Evolutionary conservation across 2,888 invertebrate species (phyloP).

Genomic region (Eugnorisma glareosa): DNA sequence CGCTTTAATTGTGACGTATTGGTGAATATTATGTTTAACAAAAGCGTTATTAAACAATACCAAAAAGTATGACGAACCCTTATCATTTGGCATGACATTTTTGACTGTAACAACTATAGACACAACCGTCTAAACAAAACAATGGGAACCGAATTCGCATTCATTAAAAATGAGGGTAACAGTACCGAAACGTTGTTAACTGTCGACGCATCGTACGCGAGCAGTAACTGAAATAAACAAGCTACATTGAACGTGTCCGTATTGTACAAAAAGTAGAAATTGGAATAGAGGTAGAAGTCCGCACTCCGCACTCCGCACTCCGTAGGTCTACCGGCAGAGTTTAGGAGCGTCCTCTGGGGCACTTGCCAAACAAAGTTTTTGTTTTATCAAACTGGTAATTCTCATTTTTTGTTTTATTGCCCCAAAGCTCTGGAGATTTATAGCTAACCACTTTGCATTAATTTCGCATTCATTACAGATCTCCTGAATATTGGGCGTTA

Average conservation of each 20-base stretch:
- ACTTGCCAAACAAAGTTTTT: slow-evolving; percentile 88
- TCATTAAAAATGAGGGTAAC: slow-evolving; percentile 35
- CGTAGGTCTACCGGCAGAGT: slow-evolving; percentile 69
- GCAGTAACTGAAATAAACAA: slow-evolving; percentile 64
- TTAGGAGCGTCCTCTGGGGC: slow-evolving; percentile 80
- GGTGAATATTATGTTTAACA: slow-evolving; percentile 1
- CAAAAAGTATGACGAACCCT: slow-evolving; percentile 18
- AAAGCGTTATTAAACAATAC: slow-evolving; percentile 22
- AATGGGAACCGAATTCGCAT: slow-evolving; percentile 32
- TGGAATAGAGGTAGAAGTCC: slow-evolving; percentile 74
- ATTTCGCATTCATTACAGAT: slow-evolving; percentile 88
- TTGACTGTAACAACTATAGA: slow-evolving; percentile 27
- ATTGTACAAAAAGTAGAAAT: slow-evolving; percentile 75
- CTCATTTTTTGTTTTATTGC: slow-evolving; percentile 89
- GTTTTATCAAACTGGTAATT: slow-evolving; percentile 88
- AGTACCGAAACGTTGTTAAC: slow-evolving; percentile 35
- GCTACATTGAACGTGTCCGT: slow-evolving; percentile 67
- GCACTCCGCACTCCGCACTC: slow-evolving; percentile 65
- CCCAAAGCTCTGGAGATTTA: slow-evolving; percentile 87
- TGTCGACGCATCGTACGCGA: slow-evolving; percentile 21
- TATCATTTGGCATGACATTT: slow-evolving; percentile 23
- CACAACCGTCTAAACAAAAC: slow-evolving; percentile 30
- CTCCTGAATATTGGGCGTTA: slow-evolving; percentile 80
- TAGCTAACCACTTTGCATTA: slow-evolving; percentile 88
- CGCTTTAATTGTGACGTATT: slow-evolving; percentile 32